Conservation (phyloP, 2,113 vertebrate species). For the Nicator chloris region DNA sequence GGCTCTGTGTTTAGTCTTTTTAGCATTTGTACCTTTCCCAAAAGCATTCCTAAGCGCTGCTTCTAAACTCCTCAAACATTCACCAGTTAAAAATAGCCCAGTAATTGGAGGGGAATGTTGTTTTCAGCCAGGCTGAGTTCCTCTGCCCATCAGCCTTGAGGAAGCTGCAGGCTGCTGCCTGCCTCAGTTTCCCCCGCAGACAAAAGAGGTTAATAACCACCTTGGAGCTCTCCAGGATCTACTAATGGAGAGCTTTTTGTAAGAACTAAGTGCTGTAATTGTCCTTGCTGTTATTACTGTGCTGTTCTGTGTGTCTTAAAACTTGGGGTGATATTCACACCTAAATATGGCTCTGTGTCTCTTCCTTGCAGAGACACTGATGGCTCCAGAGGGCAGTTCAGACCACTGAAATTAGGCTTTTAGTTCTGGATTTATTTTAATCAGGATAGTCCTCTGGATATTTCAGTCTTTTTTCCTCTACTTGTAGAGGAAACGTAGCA, state of each 20-base stretch:
- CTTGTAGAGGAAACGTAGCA: rapidly evolving
- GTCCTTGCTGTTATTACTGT: not conserved
- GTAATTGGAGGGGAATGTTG: not conserved
- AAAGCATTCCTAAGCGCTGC: not conserved
- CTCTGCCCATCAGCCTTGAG: not conserved
- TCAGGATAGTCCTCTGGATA: not conserved
- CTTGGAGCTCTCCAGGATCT: not conserved
- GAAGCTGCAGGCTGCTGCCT: not conserved
- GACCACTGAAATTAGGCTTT: not conserved
- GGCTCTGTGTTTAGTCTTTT: not conserved
- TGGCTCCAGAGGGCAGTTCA: not conserved
- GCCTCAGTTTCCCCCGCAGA: not conserved
- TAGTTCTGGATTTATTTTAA: not conserved
- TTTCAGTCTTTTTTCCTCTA: not conserved
- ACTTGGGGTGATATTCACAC: not conserved
- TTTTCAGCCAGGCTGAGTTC: not conserved
- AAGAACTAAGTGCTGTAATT: not conserved
- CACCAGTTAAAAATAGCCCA: not conserved
- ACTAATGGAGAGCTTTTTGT: not conserved
- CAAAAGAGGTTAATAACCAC: not conserved
- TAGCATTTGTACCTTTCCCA: not conserved
- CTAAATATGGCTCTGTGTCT: rapidly evolving
- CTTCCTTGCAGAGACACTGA: not conserved
- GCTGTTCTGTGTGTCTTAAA: not conserved
- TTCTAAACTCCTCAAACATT: not conserved